These are phyloP conservation scores for Syngnathoides biaculeatus DNA, from an alignment of 2,113 vertebrate species.

Conservation along the genomic window DNA sequence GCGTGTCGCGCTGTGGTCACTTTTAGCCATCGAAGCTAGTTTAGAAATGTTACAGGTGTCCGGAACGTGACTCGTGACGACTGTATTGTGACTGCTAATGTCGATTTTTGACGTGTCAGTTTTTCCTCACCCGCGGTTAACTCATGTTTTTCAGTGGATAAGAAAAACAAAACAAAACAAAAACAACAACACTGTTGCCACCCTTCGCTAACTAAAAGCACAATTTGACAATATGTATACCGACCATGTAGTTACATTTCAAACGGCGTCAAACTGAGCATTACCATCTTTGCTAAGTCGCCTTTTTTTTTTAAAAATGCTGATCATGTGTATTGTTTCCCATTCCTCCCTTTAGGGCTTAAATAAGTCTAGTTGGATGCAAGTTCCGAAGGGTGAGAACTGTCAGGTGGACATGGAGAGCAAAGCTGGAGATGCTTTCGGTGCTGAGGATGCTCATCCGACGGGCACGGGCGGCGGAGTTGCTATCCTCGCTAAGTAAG, in stretches of 20 bases:
- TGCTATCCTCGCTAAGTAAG: slow-evolving; percentile 64
- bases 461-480: slow-evolving; percentile 57
- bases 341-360: background rate
- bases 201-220: background rate
- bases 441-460: slow-evolving; percentile 58
- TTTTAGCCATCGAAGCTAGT: background rate
- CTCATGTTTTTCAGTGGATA: slow-evolving; percentile 32
- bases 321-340: background rate
- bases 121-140: slow-evolving; percentile 28
- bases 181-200: background rate
- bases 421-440: slow-evolving; percentile 66
- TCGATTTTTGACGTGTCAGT: slow-evolving; percentile 36
- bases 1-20: background rate
- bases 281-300: background rate
- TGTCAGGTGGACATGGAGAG: slow-evolving; percentile 68
- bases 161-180: too few relatives aligned
- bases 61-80: background rate
- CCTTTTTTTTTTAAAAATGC: background rate
- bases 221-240: background rate
- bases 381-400: slow-evolving; percentile 55
- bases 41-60: too few relatives aligned
- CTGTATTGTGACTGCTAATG: too few relatives aligned
- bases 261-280: background rate
- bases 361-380: slow-evolving; percentile 34
- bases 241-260: too few relatives aligned